Conservation (phyloP, 1,140 invertebrate genomes). For the Drosophila lini region DNA sequence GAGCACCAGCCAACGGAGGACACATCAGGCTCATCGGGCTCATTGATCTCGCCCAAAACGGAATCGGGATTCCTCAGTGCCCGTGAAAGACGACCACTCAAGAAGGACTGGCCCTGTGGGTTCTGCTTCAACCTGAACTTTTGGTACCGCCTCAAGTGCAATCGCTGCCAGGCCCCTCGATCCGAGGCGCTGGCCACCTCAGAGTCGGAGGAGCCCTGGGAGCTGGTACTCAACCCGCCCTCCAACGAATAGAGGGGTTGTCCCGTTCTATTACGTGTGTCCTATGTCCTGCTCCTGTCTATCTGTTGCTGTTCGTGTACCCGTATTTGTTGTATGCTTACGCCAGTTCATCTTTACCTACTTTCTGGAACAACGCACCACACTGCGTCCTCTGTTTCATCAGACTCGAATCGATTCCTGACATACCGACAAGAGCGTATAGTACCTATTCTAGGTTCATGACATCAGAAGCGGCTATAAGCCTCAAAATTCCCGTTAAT, state of each 20-base stretch:
- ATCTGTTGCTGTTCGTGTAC: conserved; percentile 10
- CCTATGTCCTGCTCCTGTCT: neutral
- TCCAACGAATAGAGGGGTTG: conserved; percentile 10
- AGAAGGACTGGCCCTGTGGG: conserved; percentile 56
- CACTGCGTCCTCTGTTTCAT: neutral
- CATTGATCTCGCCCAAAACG: neutral
- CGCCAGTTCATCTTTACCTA: neutral
- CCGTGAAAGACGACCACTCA: conserved; percentile 21
- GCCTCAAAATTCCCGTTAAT: conserved; percentile 36
- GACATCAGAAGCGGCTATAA: neutral
- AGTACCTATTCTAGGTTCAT: neutral
- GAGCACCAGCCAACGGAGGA: neutral
- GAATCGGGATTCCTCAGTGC: neutral
- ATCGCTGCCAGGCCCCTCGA: conserved; percentile 53
- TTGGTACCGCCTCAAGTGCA: conserved; percentile 67
- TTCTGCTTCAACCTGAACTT: conserved; percentile 64
- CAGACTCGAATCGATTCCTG: conserved; percentile 5
- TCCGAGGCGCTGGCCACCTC: conserved; percentile 16
- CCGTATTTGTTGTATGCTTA: conserved; percentile 10
- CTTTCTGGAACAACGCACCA: neutral
- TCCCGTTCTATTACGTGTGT: neutral
- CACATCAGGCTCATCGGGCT: neutral
- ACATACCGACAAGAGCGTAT: neutral
- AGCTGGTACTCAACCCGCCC: conserved; percentile 37
- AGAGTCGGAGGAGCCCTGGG: conserved; percentile 56